Evolutionary conservation across 2,113 vertebrate genomes (phyloP).

Genomic region (Odocoileus virginianus): DNA sequence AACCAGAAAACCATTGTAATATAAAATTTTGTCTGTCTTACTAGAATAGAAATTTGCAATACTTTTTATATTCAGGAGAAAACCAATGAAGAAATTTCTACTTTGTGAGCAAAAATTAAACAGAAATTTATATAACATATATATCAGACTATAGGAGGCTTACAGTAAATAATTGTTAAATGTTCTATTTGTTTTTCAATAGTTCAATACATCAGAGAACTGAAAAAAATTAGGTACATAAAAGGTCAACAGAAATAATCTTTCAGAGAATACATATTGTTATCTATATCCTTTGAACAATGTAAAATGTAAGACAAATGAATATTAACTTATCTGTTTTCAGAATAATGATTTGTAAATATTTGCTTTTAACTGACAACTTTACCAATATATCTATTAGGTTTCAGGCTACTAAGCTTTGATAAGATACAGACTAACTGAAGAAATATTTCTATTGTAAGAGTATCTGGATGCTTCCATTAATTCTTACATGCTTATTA

Average conservation of each 20-base stretch:
- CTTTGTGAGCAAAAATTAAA: background rate
- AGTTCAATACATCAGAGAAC: background rate
- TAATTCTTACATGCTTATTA: slow-evolving; percentile 7
- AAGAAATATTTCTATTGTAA: slow-evolving; percentile 17
- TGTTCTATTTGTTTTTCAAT: background rate
- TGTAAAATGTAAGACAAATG: slow-evolving; percentile 27
- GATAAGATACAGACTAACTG: slow-evolving; percentile 18
- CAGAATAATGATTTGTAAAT: slow-evolving; percentile 32
- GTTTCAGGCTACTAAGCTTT: background rate
- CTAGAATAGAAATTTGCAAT: slow-evolving; percentile 13
- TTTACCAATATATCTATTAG: slow-evolving; percentile 17
- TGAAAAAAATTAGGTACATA: background rate
- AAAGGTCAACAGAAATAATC: background rate
- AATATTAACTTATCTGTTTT: slow-evolving; percentile 2
- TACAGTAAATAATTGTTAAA: slow-evolving; percentile 10
- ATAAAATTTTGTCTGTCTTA: background rate
- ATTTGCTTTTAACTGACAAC: slow-evolving; percentile 26
- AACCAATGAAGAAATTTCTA: slow-evolving; percentile 4
- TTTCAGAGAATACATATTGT: background rate
- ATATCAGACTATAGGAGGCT: background rate
- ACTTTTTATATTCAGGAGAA: background rate
- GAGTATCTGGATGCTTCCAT: slow-evolving; percentile 12
- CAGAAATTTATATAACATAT: slow-evolving; percentile 3
- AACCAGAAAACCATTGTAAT: background rate
- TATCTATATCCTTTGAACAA: background rate